A percentile compares a stretch with the other conserved stretches of the same genome.
These are phyloP conservation scores for Phrynocephalus forsythii DNA, from an alignment of 2,797 vertebrate species.

Conservation along the genomic window DNA sequence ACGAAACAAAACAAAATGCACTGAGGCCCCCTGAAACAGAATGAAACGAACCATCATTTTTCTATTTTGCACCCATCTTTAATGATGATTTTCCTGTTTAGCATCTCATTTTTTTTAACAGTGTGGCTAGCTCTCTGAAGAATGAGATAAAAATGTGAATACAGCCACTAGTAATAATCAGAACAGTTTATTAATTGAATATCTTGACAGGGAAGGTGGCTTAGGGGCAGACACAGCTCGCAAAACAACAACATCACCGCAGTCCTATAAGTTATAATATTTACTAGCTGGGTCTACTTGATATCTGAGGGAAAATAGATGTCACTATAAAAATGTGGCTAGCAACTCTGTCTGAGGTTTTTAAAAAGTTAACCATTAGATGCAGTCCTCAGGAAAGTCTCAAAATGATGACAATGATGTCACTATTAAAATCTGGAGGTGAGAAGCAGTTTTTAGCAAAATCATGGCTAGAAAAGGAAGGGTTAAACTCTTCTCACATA, in stretches of 20 bases:
- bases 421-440: too few relatives aligned
- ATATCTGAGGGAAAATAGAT: neutral
- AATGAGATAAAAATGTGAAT: too few relatives aligned
- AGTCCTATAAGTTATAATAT: neutral
- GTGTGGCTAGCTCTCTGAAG: too few relatives aligned
- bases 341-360: neutral
- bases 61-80: too few relatives aligned
- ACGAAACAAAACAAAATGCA: too few relatives aligned
- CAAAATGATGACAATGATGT: too few relatives aligned
- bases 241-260: too few relatives aligned
- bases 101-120: too few relatives aligned
- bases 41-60: too few relatives aligned
- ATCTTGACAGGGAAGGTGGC: neutral
- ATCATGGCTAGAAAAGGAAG: neutral
- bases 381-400: neutral
- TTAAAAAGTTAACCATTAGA: neutral
- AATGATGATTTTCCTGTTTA: too few relatives aligned
- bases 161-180: neutral
- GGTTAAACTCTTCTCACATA: neutral
- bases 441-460: neutral
- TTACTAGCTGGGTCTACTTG: neutral
- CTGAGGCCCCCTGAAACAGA: too few relatives aligned
- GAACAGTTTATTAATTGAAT: neutral
- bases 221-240: too few relatives aligned
- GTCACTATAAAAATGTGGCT: neutral